Evolutionary conservation across 2,888 invertebrate genomes (phyloP).

Genomic region (Lasioglossum pauxillum): DNA sequence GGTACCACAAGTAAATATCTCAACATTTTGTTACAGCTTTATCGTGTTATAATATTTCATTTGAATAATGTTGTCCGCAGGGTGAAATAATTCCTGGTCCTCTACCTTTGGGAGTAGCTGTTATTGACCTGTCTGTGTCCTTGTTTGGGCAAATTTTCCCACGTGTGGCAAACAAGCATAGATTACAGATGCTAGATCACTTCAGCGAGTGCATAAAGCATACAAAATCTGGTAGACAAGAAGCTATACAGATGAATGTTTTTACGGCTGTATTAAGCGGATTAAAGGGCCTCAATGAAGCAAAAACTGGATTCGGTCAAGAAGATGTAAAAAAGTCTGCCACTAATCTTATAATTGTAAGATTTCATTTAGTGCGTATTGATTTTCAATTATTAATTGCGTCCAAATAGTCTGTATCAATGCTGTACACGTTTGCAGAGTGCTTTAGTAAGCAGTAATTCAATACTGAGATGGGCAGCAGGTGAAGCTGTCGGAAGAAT

Average conservation of each 20-base stretch:
- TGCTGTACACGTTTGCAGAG: conserved; percentile 84
- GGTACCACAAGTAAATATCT: conserved; percentile 85
- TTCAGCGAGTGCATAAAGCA: conserved; percentile 97
- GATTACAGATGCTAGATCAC: conserved; percentile 98
- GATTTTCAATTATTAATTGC: neutral
- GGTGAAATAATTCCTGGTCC: conserved; percentile 90
- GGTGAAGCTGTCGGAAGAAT: conserved; percentile 97
- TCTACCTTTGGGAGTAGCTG: conserved; percentile 97
- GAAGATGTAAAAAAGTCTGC: conserved; percentile 95
- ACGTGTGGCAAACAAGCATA: conserved; percentile 97
- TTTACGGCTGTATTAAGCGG: conserved; percentile 97
- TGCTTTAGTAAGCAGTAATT: conserved; percentile 90
- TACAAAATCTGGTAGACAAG: conserved; percentile 96
- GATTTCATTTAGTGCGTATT: conserved; percentile 42
- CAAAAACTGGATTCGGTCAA: conserved; percentile 93
- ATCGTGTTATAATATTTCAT: neutral
- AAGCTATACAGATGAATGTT: conserved; percentile 98
- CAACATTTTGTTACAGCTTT: conserved; percentile 3
- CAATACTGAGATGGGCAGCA: conserved; percentile 95
- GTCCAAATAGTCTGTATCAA: neutral
- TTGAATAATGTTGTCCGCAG: conserved; percentile 78
- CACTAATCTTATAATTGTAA: conserved; percentile 91
- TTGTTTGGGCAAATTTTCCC: conserved; percentile 98
- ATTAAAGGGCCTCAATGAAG: conserved; percentile 94
- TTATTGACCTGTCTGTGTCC: conserved; percentile 96